Base-by-base conservation (phyloP, 2,888 invertebrate genomes). In the Reticulitermes lucifugus region DNA sequence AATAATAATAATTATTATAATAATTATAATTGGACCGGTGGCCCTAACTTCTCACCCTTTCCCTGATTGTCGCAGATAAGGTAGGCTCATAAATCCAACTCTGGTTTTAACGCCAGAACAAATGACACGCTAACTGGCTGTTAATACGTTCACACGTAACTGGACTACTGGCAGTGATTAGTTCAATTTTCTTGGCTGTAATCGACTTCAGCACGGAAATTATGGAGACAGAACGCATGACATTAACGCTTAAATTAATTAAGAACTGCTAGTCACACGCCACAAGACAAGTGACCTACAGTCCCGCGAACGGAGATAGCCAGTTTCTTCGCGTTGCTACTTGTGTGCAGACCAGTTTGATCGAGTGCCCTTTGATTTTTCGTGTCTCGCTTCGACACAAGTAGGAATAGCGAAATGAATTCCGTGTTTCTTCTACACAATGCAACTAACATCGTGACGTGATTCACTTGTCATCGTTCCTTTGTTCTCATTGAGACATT, bases 161-260 rank as follows among this genome's bases (percentile, higher is more conserved):
- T 7, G n/a, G 9, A 4, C 73, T 10, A 10, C 73, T 73, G 0
- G 35, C 41, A 73, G 73, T 41, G 73, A 41, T 14, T 18, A 73
- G 73, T 21, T 14, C 41, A 10, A 21, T 21, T 6, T 29, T 41
- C 73, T 41, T 73, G 73, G 5, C 25, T 7, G 4, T 73, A 73
- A 73, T 73, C 41, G 73, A 73, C 25, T 73, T 73, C 21, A 41
- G 41, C 73, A 73, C 73, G 73, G 73, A 73, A 73, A 73, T 73
- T 35, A 41, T 41, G 29, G 73, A 41, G 73, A 73, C 73, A 73
- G 41, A 73, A 73, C 41, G 73, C 73, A 73, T 41, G 73, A 21
- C 14, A 35, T 35, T 73, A 25, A 73, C 70, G 41, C 12, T 73
- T 14, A 4, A 73, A 73, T 73, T 73, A 73, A 73, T 41, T 73